Percentiles rank a stretch among this genome's conserved stretches.
phyloP scores from a whole-genome alignment of 64 coral and sea anemone species.

The Porites lutea region DNA sequence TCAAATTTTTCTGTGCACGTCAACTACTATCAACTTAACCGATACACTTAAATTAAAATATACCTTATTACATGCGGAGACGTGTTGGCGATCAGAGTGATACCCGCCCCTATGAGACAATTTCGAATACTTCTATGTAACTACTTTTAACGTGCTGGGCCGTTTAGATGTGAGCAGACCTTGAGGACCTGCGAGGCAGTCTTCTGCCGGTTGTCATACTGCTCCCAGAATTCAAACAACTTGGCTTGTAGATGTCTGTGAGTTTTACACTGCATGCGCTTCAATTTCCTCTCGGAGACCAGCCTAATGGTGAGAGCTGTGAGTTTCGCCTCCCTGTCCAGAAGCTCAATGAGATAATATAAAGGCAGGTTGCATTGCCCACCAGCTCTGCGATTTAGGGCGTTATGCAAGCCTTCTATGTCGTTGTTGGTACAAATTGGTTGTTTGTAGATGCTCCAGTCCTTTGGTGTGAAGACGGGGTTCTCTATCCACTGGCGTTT shows the following conservation, averaged over 20 bases:
- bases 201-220: slow-evolving; percentile 37
- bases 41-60: too few species aligned
- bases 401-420: slow-evolving; percentile 51
- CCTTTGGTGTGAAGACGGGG: background rate
- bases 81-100: too few species aligned
- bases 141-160: background rate
- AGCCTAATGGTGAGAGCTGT: slow-evolving; percentile 19
- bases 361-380: slow-evolving; percentile 32
- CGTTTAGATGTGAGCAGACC: background rate
- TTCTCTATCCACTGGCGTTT: background rate
- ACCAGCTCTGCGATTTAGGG: slow-evolving; percentile 28
- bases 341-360: slow-evolving; percentile 36
- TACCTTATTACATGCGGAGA: too few species aligned
- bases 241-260: slow-evolving; percentile 37
- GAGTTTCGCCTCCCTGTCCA: slow-evolving; percentile 31
- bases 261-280: slow-evolving; percentile 33
- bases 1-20: background rate
- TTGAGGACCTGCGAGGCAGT: slow-evolving; percentile 16
- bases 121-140: too few species aligned
- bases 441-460: background rate
- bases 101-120: too few species aligned
- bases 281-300: slow-evolving; percentile 40
- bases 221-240: slow-evolving; percentile 44
- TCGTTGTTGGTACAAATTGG: slow-evolving; percentile 45
- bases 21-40: too few species aligned